A percentile compares a stretch with the other conserved stretches of the same genome.
Conservation (phyloP, 2,888 invertebrate species). For the Hirtodrosophila duncani region DNA sequence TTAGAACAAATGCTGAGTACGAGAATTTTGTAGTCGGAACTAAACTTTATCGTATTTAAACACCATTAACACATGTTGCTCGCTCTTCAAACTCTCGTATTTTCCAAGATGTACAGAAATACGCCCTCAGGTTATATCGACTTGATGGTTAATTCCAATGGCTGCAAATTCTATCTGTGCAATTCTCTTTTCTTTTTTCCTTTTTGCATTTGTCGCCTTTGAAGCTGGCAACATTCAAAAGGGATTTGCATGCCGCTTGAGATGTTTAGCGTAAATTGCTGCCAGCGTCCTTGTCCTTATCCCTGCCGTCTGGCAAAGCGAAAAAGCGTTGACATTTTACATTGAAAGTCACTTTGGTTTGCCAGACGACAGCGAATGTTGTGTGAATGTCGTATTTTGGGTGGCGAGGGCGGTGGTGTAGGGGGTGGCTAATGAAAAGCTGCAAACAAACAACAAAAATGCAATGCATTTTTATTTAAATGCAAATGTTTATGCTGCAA, state of each 20-base stretch:
- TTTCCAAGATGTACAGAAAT: too few species aligned
- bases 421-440: slow-evolving; percentile 57
- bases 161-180: too few species aligned
- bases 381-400: too few species aligned
- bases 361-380: slow-evolving; percentile 40
- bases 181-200: not conserved
- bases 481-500: slow-evolving; percentile 54
- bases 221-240: slow-evolving; percentile 57
- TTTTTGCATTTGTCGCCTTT: slow-evolving; percentile 2
- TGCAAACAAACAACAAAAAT: slow-evolving; percentile 48
- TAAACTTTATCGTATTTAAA: too few species aligned
- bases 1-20: too few species aligned
- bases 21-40: too few species aligned
- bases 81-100: too few species aligned
- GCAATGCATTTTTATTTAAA: slow-evolving; percentile 63
- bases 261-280: slow-evolving; percentile 73
- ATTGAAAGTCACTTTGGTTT: slow-evolving; percentile 68
- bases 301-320: slow-evolving; percentile 53
- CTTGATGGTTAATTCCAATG: too few species aligned
- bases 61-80: too few species aligned
- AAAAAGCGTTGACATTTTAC: slow-evolving; percentile 69
- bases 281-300: slow-evolving; percentile 29
- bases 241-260: slow-evolving; percentile 73
- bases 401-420: not conserved
- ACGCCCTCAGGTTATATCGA: too few species aligned